Conservation (phyloP, 2,797 vertebrate species). For the Parambassis ranga region DNA sequence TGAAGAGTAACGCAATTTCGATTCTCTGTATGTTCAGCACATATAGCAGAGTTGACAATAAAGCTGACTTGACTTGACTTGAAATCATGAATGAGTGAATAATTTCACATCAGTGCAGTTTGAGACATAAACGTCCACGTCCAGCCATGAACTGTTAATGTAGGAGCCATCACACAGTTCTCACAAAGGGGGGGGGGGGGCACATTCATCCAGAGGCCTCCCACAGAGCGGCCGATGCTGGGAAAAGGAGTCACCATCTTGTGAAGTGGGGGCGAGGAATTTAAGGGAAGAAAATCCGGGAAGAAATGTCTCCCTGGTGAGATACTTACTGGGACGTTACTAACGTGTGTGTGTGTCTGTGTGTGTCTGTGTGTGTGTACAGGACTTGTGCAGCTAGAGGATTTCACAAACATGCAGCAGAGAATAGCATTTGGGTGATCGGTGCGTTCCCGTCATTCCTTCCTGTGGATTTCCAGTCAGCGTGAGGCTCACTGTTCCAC, state of each 20-base stretch:
- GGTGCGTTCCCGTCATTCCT: conserved; percentile 74
- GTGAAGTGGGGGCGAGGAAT: conserved; percentile 25
- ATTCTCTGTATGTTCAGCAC: too few relatives aligned
- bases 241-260: conserved; percentile 70
- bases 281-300: conserved; percentile 70
- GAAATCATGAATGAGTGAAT: too few relatives aligned
- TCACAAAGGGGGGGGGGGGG: conserved; percentile 42
- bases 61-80: too few relatives aligned
- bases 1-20: too few relatives aligned
- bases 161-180: conserved; percentile 1
- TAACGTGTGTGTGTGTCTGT: conserved; percentile 1
- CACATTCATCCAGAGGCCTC: conserved; percentile 51
- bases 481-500: conserved; percentile 59
- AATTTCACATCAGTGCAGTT: neutral
- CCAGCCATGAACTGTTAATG: neutral
- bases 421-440: conserved; percentile 61
- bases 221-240: conserved; percentile 67
- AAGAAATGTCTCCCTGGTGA: conserved; percentile 63
- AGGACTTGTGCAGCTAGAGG: conserved; percentile 13
- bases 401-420: conserved; percentile 54
- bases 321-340: conserved; percentile 27
- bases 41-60: too few relatives aligned
- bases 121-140: neutral
- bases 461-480: conserved; percentile 74
- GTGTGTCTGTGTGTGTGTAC: conserved; percentile 16